A percentile compares a stretch with the other conserved stretches of the same genome.
These are phyloP conservation scores for Parasteatoda tepidariorum DNA, from an alignment of 1,140 invertebrate species.

Conservation along the genomic window DNA sequence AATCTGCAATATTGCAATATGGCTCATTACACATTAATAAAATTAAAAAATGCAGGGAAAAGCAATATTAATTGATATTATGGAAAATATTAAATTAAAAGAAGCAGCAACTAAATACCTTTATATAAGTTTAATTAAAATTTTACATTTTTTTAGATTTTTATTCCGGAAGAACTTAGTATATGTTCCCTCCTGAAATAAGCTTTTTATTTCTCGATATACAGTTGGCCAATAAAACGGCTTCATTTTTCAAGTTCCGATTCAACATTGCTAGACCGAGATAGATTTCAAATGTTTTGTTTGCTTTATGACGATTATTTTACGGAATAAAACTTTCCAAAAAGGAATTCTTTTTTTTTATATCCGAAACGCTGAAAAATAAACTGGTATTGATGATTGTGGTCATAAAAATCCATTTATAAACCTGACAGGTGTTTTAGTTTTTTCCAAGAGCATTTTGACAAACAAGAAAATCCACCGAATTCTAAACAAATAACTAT, in stretches of 20 bases:
- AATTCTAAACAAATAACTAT: too few relatives aligned
- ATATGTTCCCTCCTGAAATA: not conserved
- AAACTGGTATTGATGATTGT: not conserved
- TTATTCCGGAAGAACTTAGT: too few relatives aligned
- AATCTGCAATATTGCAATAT: too few relatives aligned
- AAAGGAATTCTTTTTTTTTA: not conserved
- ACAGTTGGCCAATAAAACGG: conserved; percentile 42
- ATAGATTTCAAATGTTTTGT: conserved; percentile 16
- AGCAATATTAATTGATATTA: too few relatives aligned
- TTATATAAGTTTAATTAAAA: too few relatives aligned
- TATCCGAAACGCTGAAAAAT: not conserved
- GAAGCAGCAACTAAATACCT: too few relatives aligned
- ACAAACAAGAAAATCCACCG: too few relatives aligned
- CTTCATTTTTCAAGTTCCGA: conserved; percentile 38
- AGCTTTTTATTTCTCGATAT: conserved; percentile 22
- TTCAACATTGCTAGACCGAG: conserved; percentile 15
- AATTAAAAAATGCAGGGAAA: too few relatives aligned
- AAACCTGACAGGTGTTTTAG: not conserved
- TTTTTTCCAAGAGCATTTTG: too few relatives aligned
- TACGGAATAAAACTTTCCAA: not conserved
- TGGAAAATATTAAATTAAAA: too few relatives aligned
- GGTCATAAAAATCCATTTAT: not conserved
- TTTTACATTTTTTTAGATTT: too few relatives aligned
- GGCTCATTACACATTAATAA: too few relatives aligned
- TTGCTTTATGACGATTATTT: conserved; percentile 1